A percentile compares a stretch with the other conserved stretches of the same genome.
phyloP scores from a whole-genome alignment of 1,140 invertebrate species.

The Rhagoletis pomonella region DNA sequence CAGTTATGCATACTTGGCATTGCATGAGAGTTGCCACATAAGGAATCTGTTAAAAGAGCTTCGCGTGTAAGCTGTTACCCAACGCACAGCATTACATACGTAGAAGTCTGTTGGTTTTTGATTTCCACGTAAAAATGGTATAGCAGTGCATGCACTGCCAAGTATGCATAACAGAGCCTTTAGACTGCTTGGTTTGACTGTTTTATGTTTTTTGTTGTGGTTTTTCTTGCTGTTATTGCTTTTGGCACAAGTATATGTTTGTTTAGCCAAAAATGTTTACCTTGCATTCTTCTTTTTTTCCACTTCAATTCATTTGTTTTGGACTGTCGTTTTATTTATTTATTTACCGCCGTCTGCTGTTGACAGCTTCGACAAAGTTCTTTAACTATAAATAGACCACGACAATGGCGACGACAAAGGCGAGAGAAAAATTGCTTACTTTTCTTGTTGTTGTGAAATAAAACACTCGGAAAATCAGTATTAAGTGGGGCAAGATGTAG shows the following conservation, averaged over 20 bases:
- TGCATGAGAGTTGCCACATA: too few relatives aligned
- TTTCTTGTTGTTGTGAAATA: neutral
- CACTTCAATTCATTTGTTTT: slow-evolving; percentile 16
- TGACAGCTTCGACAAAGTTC: slow-evolving; percentile 44
- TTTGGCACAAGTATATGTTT: neutral
- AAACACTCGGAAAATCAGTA: neutral
- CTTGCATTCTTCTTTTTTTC: neutral
- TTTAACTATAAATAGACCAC: slow-evolving; percentile 42
- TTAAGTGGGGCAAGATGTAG: neutral
- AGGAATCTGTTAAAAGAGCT: too few relatives aligned
- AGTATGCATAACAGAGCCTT: too few relatives aligned
- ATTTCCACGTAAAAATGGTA: too few relatives aligned
- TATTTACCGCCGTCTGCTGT: slow-evolving; percentile 30
- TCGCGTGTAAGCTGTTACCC: too few relatives aligned
- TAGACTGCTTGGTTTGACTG: neutral
- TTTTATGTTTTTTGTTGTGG: neutral
- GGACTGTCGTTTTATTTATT: slow-evolving; percentile 29
- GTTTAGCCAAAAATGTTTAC: slow-evolving; percentile 1
- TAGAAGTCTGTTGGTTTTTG: too few relatives aligned
- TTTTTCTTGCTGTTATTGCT: neutral
- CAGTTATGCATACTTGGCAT: too few relatives aligned
- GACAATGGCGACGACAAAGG: slow-evolving; percentile 4
- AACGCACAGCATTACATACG: too few relatives aligned
- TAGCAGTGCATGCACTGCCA: too few relatives aligned
- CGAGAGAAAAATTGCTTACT: neutral